Conservation (phyloP, 2,797 vertebrate species). For the Chelon auratus region DNA sequence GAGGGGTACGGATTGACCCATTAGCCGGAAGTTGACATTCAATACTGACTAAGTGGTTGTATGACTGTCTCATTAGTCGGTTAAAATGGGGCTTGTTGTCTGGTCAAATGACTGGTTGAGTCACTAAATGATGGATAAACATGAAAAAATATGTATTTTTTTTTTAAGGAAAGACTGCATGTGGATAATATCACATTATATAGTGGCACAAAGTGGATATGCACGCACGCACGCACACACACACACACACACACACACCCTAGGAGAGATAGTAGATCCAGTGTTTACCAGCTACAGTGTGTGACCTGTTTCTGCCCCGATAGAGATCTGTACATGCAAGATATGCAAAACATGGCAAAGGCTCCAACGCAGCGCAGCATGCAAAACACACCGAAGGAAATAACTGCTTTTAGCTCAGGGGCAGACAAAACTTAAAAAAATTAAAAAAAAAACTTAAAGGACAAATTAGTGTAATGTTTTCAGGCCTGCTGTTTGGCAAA, state of each 20-base stretch:
- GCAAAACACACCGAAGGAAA: conserved; percentile 64
- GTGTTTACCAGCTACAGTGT: conserved; percentile 30
- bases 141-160: not conserved
- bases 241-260: not conserved
- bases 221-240: not conserved
- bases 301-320: conserved; percentile 47
- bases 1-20: conserved; percentile 25
- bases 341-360: conserved; percentile 73
- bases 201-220: conserved; percentile 4
- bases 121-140: conserved; percentile 8
- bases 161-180: conserved; percentile 2
- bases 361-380: conserved; percentile 33
- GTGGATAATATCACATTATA: conserved; percentile 1
- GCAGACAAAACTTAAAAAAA: conserved; percentile 9
- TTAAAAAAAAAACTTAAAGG: conserved; percentile 5
- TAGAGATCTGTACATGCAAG: conserved; percentile 50
- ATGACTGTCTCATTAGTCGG: conserved; percentile 40
- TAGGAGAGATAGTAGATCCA: conserved; percentile 15
- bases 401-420: conserved; percentile 17
- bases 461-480: conserved; percentile 16
- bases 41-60: conserved; percentile 31
- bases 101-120: conserved; percentile 9
- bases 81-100: conserved; percentile 18
- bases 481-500: conserved; percentile 25
- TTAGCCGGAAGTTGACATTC: conserved; percentile 37